Evolutionary conservation across 2,113 vertebrate genomes (phyloP).

Genomic region (Percopsis transmontana): DNA sequence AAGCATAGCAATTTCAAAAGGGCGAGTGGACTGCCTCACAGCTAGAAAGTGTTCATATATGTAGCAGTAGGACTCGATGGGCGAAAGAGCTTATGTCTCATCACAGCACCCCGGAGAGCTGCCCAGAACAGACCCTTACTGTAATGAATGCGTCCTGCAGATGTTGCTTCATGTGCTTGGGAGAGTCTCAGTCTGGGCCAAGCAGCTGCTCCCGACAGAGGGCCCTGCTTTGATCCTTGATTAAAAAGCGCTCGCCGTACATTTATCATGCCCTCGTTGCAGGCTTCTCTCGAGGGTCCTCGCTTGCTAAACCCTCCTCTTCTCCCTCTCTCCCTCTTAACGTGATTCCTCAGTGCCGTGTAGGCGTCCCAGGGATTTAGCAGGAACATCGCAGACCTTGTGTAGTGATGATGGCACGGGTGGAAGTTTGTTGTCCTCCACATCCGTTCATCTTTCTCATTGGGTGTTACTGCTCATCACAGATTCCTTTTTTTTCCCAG

Average conservation of each 20-base stretch:
- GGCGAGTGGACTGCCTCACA: too few relatives aligned
- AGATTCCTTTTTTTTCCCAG: too few relatives aligned
- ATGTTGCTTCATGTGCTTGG: slow-evolving; percentile 81
- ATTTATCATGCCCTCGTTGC: slow-evolving; percentile 77
- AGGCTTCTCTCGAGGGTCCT: slow-evolving; percentile 55
- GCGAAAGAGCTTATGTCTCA: not conserved
- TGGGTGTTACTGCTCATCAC: too few relatives aligned
- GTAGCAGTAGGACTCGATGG: not conserved
- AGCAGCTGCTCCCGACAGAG: slow-evolving; percentile 76
- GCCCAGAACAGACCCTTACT: slow-evolving; percentile 68
- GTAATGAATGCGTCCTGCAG: slow-evolving; percentile 82
- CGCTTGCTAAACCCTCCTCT: slow-evolving; percentile 34
- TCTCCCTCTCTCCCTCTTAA: slow-evolving; percentile 26
- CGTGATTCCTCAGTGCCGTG: slow-evolving; percentile 46
- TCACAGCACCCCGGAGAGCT: slow-evolving; percentile 33
- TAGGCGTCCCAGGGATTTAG: slow-evolving; percentile 14
- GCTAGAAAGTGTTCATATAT: too few relatives aligned
- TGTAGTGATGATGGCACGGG: too few relatives aligned
- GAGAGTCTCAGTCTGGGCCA: slow-evolving; percentile 80
- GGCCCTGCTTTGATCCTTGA: slow-evolving; percentile 81
- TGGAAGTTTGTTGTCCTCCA: too few relatives aligned
- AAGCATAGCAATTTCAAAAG: too few relatives aligned
- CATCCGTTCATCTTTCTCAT: too few relatives aligned
- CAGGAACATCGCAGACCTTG: too few relatives aligned
- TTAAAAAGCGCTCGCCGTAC: slow-evolving; percentile 79